phyloP scores from a whole-genome alignment of 2,888 invertebrate species.

The Macaria notata region DNA sequence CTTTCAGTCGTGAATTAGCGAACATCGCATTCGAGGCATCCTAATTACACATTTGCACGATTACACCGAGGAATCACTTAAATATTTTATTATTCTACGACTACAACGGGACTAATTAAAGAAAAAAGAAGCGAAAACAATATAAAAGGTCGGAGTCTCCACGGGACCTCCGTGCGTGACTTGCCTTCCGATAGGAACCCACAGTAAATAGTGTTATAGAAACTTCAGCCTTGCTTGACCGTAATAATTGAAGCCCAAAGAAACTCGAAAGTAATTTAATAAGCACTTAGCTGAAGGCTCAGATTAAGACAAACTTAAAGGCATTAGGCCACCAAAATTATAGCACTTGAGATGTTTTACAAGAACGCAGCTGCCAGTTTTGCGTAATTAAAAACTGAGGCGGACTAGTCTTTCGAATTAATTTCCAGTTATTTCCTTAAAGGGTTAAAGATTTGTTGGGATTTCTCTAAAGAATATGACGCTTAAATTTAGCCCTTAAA shows the following conservation, averaged over 20 bases:
- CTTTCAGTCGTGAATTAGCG: slow-evolving; percentile 11
- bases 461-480: not conserved
- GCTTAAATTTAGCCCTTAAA: too few relatives aligned
- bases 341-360: slow-evolving; percentile 13
- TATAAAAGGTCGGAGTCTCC: slow-evolving; percentile 48
- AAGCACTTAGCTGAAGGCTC: slow-evolving; percentile 13
- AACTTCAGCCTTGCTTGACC: slow-evolving; percentile 35
- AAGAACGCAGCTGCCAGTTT: slow-evolving; percentile 7
- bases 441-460: not conserved
- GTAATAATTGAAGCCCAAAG: slow-evolving; percentile 33
- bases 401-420: slow-evolving; percentile 1
- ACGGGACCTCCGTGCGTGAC: slow-evolving; percentile 54
- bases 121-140: slow-evolving; percentile 55
- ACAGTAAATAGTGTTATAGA: slow-evolving; percentile 45
- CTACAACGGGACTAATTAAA: slow-evolving; percentile 55
- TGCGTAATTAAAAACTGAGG: slow-evolving; percentile 8
- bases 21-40: slow-evolving; percentile 6
- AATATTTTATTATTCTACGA: slow-evolving; percentile 49
- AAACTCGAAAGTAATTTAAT: slow-evolving; percentile 21
- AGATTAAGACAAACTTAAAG: slow-evolving; percentile 18
- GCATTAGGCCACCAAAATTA: slow-evolving; percentile 12
- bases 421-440: slow-evolving; percentile 2
- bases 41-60: slow-evolving; percentile 30
- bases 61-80: slow-evolving; percentile 36
- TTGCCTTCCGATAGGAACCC: slow-evolving; percentile 42